A percentile compares a stretch with the other conserved stretches of the same genome.
phyloP scores from a whole-genome alignment of 2,797 vertebrate species.

The Hippoglossus hippoglossus region DNA sequence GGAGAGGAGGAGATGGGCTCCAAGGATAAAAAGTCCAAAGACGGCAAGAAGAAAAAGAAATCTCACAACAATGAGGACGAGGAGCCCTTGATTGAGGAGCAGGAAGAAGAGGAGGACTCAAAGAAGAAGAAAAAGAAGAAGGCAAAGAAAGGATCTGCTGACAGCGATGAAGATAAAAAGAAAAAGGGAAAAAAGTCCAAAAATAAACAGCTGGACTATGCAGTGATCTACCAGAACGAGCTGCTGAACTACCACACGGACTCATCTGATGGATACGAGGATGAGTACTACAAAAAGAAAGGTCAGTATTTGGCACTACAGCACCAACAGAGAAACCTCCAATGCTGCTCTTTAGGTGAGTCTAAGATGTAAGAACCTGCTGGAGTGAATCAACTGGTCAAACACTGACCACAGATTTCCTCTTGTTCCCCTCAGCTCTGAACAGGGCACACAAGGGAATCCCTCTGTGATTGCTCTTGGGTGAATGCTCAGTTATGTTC shows the following conservation, averaged over 20 bases:
- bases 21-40: slow-evolving; percentile 82
- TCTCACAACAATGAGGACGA: slow-evolving; percentile 72
- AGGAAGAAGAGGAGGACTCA: slow-evolving; percentile 82
- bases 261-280: slow-evolving; percentile 89
- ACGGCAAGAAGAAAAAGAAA: slow-evolving; percentile 85
- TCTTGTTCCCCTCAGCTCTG: slow-evolving; percentile 10
- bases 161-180: slow-evolving; percentile 85
- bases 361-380: not conserved
- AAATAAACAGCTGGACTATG: slow-evolving; percentile 88
- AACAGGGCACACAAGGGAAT: slow-evolving; percentile 38
- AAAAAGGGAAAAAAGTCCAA: slow-evolving; percentile 86
- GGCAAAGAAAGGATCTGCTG: slow-evolving; percentile 75
- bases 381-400: not conserved
- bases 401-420: slow-evolving; percentile 7
- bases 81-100: slow-evolving; percentile 76
- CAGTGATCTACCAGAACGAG: slow-evolving; percentile 90
- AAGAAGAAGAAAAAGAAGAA: slow-evolving; percentile 86
- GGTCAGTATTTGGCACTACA: slow-evolving; percentile 77
- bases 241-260: slow-evolving; percentile 90
- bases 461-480: slow-evolving; percentile 72
- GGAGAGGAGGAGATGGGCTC: slow-evolving; percentile 71
- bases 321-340: not conserved
- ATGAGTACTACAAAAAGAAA: slow-evolving; percentile 96
- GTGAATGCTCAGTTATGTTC: slow-evolving; percentile 78
- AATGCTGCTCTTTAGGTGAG: slow-evolving; percentile 7